These are phyloP conservation scores for Spatulosminthurus flaviceps DNA, from an alignment of 2,888 invertebrate genomes.

Conservation along the genomic window DNA sequence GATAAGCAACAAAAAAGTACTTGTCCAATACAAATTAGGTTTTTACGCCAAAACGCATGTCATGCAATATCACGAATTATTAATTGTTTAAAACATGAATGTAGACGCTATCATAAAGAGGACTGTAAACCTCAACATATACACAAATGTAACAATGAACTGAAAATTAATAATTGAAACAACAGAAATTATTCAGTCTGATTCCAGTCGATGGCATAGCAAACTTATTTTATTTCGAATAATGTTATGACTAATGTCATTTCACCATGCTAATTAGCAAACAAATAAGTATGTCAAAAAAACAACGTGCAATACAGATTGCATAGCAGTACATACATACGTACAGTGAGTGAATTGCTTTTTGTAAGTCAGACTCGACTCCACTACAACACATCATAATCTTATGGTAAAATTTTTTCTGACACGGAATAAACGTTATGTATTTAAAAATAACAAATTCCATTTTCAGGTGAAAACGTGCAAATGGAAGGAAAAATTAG, in stretches of 20 bases:
- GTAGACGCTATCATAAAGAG: no score
- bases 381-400: neutral
- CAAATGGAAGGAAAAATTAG: conserved; percentile 6
- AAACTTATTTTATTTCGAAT: neutral
- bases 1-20: no score
- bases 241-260: neutral
- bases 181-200: conserved; percentile 27
- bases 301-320: neutral
- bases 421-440: neutral
- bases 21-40: no score
- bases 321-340: neutral
- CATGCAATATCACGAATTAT: no score
- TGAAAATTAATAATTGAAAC: neutral
- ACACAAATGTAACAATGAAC: neutral
- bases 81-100: no score
- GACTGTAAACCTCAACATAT: no score
- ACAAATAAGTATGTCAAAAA: neutral
- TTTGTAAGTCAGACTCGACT: neutral
- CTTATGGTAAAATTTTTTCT: conserved; percentile 8
- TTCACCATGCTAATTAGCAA: neutral
- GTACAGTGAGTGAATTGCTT: neutral
- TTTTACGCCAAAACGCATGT: no score
- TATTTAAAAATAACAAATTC: neutral
- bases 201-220: conserved; percentile 11
- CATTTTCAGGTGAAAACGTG: neutral